A percentile compares a stretch with the other conserved stretches of the same genome.
These are phyloP conservation scores for Chrysomallon squamiferum DNA, from an alignment of 1,140 invertebrate genomes.

Conservation along the genomic window DNA sequence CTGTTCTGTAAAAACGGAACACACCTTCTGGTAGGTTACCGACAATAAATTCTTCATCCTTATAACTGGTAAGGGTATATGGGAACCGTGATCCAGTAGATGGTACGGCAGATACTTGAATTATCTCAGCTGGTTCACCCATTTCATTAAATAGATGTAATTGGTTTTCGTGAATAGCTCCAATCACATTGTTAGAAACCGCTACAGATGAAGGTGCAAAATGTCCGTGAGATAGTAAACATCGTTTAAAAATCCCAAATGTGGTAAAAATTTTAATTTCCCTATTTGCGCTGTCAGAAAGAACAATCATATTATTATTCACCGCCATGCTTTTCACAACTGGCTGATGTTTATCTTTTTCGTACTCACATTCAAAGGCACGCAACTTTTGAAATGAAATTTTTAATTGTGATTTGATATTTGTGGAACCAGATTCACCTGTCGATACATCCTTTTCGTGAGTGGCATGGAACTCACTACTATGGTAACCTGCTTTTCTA, in stretches of 20 bases:
- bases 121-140: neutral
- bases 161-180: neutral
- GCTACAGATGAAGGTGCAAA: neutral
- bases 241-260: neutral
- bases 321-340: neutral
- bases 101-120: neutral
- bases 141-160: neutral
- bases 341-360: neutral
- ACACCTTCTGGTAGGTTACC: neutral
- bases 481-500: too few species aligned
- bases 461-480: too few species aligned
- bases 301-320: neutral
- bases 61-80: neutral
- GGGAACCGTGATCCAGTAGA: neutral
- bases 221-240: neutral
- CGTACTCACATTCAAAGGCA: neutral
- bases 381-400: neutral
- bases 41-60: neutral
- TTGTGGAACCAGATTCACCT: too few species aligned
- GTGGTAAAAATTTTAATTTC: neutral
- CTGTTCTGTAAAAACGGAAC: neutral
- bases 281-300: neutral
- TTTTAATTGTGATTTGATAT: too few species aligned
- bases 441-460: too few species aligned
- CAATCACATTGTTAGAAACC: neutral